Conservation (phyloP, 2,113 vertebrate genomes). For the Macrotis lagotis region DNA sequence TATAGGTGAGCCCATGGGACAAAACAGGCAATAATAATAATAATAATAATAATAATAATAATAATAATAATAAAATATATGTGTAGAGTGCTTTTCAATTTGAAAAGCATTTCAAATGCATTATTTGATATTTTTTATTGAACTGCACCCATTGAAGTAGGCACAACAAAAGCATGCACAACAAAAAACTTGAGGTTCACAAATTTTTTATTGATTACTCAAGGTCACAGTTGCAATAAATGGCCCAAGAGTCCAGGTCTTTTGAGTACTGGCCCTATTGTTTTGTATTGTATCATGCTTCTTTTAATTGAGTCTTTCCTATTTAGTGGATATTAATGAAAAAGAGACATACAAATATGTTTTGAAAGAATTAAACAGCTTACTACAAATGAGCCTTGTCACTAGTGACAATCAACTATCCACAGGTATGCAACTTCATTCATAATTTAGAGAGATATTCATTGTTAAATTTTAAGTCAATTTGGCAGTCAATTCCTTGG, state of each 20-base stretch:
- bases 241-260: neutral
- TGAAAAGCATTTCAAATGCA: neutral
- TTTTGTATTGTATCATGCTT: neutral
- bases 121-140: neutral
- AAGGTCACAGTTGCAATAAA: neutral
- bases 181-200: neutral
- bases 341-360: neutral
- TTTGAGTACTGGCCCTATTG: accelerated
- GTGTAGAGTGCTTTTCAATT: neutral
- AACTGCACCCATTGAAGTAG: neutral
- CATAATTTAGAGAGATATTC: conserved; percentile 36
- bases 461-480: conserved; percentile 63
- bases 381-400: neutral
- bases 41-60: neutral
- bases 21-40: neutral
- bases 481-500: conserved; percentile 63
- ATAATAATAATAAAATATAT: neutral
- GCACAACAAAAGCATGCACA: neutral
- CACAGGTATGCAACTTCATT: conserved; percentile 40
- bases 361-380: conserved; percentile 15
- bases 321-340: neutral
- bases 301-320: neutral
- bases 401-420: conserved; percentile 22
- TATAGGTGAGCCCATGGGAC: neutral
- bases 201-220: neutral